These are phyloP conservation scores for Paraescarpia echinospica DNA, from an alignment of 1,140 invertebrate species.

Conservation along the genomic window DNA sequence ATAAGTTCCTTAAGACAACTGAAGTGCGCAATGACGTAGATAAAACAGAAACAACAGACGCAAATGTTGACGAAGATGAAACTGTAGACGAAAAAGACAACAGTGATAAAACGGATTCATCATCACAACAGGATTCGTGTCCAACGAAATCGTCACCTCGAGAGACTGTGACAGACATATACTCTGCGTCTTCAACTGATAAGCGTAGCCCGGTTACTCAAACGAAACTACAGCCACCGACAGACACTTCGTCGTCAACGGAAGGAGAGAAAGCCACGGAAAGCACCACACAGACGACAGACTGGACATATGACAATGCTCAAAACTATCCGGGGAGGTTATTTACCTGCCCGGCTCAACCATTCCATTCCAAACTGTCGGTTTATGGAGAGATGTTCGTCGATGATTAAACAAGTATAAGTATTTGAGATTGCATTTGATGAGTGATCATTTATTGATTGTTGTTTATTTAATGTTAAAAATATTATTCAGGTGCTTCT, in stretches of 20 bases:
- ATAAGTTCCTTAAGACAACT: background rate
- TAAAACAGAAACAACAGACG: background rate
- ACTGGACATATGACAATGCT: background rate
- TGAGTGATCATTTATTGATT: background rate
- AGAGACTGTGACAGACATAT: background rate
- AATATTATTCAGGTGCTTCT: background rate
- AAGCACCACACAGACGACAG: background rate
- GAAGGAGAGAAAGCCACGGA: background rate
- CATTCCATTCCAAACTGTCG: slow-evolving; percentile 15
- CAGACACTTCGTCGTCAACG: background rate
- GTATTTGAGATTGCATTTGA: background rate
- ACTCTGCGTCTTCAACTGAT: background rate
- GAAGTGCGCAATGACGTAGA: background rate
- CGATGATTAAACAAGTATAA: background rate
- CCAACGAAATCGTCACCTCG: background rate
- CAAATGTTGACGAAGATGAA: background rate
- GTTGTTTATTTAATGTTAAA: background rate
- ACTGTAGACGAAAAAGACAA: background rate
- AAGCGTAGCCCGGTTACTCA: background rate
- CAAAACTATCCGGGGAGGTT: background rate
- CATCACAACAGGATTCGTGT: background rate
- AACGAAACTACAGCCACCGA: background rate
- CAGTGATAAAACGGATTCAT: background rate
- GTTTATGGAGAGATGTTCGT: slow-evolving; percentile 15
- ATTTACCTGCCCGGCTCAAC: slow-evolving; percentile 11